phyloP scores from a whole-genome alignment of 2,888 invertebrate genomes.

The Idaea biselata region DNA sequence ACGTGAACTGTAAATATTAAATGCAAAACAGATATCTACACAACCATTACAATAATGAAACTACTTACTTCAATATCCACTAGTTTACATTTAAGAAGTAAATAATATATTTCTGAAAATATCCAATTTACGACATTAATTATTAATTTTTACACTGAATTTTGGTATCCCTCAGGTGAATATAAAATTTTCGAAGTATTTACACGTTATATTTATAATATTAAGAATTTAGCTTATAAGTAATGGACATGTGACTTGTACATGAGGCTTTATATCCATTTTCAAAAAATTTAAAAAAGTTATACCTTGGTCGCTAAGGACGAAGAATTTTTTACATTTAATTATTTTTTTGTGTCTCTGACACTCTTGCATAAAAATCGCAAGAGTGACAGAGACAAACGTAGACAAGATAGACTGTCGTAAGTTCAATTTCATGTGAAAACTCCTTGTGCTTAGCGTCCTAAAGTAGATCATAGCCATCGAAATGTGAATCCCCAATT shows the following conservation, averaged over 20 bases:
- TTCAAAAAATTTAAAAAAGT: constrained; percentile 1
- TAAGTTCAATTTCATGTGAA: no score
- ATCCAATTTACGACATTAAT: constrained; percentile 44
- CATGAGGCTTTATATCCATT: constrained; percentile 49
- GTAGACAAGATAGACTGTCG: no score
- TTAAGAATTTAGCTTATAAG: constrained; percentile 43
- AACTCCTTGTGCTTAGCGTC: no score
- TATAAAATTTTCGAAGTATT: constrained; percentile 41
- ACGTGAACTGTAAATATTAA: constrained; percentile 39
- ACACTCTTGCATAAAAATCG: no score
- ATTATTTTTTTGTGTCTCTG: no score
- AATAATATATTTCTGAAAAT: constrained; percentile 54
- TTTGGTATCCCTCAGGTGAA: background rate
- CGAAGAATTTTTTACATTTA: no score
- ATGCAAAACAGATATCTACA: constrained; percentile 62
- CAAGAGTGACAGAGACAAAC: no score
- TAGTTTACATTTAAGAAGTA: constrained; percentile 44
- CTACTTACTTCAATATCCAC: constrained; percentile 22
- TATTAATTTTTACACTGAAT: background rate
- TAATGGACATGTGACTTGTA: constrained; percentile 62
- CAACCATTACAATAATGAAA: constrained; percentile 54
- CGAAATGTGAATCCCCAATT: no score
- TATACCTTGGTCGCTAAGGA: no score
- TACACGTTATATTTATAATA: constrained; percentile 48
- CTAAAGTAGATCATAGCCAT: no score